Conservation (phyloP, 2,888 invertebrate genomes). For the Candidula unifasciata region DNA sequence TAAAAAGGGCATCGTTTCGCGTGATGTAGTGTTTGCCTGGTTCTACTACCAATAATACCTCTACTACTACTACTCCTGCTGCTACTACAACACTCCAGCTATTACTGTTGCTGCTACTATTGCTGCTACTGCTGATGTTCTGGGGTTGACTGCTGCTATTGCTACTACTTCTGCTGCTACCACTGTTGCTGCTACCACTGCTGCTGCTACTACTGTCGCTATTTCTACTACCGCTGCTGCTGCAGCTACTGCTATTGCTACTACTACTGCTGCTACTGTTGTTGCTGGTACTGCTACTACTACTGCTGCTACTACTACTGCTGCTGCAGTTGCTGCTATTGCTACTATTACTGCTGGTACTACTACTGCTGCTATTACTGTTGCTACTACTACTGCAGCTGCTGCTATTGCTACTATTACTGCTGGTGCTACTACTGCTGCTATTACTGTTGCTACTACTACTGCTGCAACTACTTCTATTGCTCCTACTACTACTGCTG, state of each 20-base stretch:
- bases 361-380: conserved; percentile 24
- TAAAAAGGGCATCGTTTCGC: too few species aligned
- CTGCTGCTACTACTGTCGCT: conserved; percentile 14
- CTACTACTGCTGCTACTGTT: conserved; percentile 3
- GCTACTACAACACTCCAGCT: too few species aligned
- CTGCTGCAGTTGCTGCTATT: conserved; percentile 10
- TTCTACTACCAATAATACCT: conserved; percentile 10
- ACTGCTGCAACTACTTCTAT: conserved; percentile 7
- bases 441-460: conserved; percentile 7
- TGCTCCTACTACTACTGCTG: too few species aligned
- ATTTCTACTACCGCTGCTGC: conserved; percentile 13
- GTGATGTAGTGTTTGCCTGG: background rate
- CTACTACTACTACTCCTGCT: too few species aligned
- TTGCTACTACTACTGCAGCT: conserved; percentile 24
- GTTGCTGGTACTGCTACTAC: background rate
- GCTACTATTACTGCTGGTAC: conserved; percentile 23
- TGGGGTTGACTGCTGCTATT: background rate
- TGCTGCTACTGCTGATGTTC: background rate
- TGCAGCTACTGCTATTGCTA: conserved; percentile 17
- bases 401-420: too few species aligned
- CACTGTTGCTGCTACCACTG: conserved; percentile 1
- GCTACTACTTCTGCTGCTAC: too few species aligned
- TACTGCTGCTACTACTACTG: too few species aligned
- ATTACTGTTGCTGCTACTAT: conserved; percentile 1
- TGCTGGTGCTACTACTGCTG: too few species aligned